Conservation (phyloP, 2,113 vertebrate species). For the Barbus barbus region DNA sequence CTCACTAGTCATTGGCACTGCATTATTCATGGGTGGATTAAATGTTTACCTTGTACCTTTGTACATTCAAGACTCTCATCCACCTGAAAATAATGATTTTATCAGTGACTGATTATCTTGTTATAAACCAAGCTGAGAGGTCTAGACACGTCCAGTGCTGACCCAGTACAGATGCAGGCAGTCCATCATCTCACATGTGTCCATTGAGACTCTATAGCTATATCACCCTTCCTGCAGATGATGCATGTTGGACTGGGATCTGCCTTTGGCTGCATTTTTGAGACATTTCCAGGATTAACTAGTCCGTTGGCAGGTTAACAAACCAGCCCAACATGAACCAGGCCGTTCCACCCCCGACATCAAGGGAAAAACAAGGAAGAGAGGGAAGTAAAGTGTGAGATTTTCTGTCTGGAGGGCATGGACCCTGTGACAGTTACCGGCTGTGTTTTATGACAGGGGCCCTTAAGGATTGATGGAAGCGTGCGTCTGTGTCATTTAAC, state of each 20-base stretch:
- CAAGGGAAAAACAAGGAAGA: constrained; percentile 5
- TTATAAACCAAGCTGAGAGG: not conserved
- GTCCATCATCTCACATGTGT: not conserved
- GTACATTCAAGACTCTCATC: not conserved
- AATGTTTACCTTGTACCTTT: not conserved
- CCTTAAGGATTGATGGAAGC: not conserved
- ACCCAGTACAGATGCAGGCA: constrained; percentile 3
- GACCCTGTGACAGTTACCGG: constrained; percentile 19
- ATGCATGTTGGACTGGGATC: not conserved
- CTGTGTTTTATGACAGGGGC: constrained; percentile 27
- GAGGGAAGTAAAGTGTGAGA: constrained; percentile 20
- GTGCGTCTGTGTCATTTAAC: not conserved
- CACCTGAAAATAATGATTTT: not conserved
- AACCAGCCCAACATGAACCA: not conserved
- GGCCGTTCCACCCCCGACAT: constrained; percentile 4
- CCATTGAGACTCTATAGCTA: not conserved
- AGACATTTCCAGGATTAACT: constrained; percentile 28
- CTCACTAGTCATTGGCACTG: not conserved
- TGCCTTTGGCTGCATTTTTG: constrained; percentile 27
- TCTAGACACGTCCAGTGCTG: constrained; percentile 10
- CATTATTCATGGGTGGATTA: not conserved
- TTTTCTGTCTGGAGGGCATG: not conserved
- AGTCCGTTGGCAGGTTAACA: constrained; percentile 45
- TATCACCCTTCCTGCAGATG: not conserved
- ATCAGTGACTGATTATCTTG: not conserved